phyloP scores from a whole-genome alignment of 1,140 invertebrate genomes.

The Andricus grossulariae region DNA sequence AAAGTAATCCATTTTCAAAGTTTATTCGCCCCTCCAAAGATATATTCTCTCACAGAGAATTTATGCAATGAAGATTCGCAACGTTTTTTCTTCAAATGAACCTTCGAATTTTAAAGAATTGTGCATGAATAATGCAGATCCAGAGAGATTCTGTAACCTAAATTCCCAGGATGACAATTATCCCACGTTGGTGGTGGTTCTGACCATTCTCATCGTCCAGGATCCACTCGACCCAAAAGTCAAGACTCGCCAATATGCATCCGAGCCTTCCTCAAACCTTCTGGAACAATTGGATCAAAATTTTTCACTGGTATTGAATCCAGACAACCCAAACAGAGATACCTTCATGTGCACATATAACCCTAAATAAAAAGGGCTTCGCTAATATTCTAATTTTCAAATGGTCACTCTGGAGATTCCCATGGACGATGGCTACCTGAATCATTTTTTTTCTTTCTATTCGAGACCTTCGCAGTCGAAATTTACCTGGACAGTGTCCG shows the following conservation, averaged over 20 bases:
- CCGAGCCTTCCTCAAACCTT: background rate
- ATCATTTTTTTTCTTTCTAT: constrained; percentile 43
- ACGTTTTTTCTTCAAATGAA: too few species aligned
- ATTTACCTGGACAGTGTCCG: constrained; percentile 69
- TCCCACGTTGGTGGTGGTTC: constrained; percentile 16
- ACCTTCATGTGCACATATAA: background rate
- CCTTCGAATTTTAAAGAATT: too few species aligned
- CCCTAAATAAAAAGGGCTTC: constrained; percentile 46
- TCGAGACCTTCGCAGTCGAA: constrained; percentile 34
- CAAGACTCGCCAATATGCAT: background rate
- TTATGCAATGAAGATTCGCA: too few species aligned
- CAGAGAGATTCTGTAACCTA: background rate
- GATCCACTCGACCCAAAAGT: constrained; percentile 11
- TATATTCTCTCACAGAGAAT: too few species aligned
- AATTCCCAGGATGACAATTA: constrained; percentile 17
- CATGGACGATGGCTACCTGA: constrained; percentile 67
- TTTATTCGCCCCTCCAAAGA: too few species aligned
- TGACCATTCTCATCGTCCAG: constrained; percentile 4
- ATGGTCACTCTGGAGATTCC: constrained; percentile 64
- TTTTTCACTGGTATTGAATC: constrained; percentile 15
- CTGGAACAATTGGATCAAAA: constrained; percentile 30
- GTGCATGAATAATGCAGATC: too few species aligned
- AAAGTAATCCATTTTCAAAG: too few species aligned
- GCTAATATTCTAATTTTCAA: constrained; percentile 54
- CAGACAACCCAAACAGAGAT: background rate